Evolutionary conservation across 1,140 invertebrate genomes (phyloP).

Genomic region (Drosophila paulistorum): DNA sequence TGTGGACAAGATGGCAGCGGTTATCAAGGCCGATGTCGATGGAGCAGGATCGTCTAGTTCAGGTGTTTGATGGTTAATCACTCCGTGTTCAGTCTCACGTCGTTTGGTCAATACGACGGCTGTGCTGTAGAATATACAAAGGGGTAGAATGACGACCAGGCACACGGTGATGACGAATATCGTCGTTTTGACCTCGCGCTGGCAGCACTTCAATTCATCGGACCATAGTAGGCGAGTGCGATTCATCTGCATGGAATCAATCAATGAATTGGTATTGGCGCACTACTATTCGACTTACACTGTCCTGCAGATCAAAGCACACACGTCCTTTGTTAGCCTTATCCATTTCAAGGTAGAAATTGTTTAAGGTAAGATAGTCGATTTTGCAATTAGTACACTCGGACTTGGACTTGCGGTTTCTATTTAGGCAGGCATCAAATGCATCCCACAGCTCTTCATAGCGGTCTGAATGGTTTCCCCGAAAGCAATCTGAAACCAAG

Average conservation of each 20-base stretch:
- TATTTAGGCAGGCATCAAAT: background rate
- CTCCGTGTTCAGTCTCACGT: constrained; percentile 59
- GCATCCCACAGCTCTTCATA: constrained; percentile 24
- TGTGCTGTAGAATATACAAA: constrained; percentile 58
- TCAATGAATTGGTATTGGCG: background rate
- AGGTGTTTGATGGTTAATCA: constrained; percentile 58
- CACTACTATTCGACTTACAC: constrained; percentile 33
- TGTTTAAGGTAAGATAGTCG: constrained; percentile 54
- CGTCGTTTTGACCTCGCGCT: constrained; percentile 54
- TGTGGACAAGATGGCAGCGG: constrained; percentile 60
- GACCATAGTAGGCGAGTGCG: constrained; percentile 69
- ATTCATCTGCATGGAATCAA: constrained; percentile 63
- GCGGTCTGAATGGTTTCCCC: constrained; percentile 8
- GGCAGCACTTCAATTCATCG: constrained; percentile 65
- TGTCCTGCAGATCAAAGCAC: constrained; percentile 73
- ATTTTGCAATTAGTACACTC: constrained; percentile 44
- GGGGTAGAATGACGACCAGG: constrained; percentile 49
- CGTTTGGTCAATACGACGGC: constrained; percentile 60
- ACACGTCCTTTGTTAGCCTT: constrained; percentile 58
- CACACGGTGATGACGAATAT: constrained; percentile 45
- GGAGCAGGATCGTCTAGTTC: constrained; percentile 55
- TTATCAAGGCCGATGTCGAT: constrained; percentile 51
- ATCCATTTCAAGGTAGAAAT: constrained; percentile 61
- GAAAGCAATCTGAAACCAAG: constrained; percentile 56
- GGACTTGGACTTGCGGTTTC: background rate